phyloP scores from a whole-genome alignment of 2,888 invertebrate genomes.

The Steromphala cineraria region DNA sequence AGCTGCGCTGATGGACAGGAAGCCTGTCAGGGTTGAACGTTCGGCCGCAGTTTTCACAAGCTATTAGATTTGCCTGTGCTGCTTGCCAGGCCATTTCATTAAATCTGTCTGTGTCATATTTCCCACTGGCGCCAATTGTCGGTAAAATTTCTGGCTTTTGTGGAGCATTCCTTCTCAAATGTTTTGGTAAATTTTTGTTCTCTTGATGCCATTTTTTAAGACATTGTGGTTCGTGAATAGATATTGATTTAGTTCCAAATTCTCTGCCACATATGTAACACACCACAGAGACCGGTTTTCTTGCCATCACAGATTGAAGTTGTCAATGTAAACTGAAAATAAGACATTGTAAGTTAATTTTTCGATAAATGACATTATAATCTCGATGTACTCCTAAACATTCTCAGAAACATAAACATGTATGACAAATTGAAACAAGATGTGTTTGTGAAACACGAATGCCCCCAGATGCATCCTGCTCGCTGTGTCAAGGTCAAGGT shows the following conservation, averaged over 20 bases:
- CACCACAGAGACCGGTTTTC: conserved; percentile 70
- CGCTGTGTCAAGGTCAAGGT: too few species aligned
- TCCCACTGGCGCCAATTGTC: conserved; percentile 45
- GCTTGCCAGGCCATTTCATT: conserved; percentile 80
- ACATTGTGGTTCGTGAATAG: conserved; percentile 83
- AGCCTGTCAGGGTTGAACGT: conserved; percentile 83
- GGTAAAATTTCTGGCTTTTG: conserved; percentile 78
- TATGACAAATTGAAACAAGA: too few species aligned
- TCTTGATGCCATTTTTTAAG: conserved; percentile 80
- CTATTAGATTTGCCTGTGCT: conserved; percentile 79
- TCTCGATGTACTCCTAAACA: too few species aligned
- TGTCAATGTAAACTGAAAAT: background rate
- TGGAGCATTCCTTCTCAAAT: conserved; percentile 79
- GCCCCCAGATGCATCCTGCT: too few species aligned
- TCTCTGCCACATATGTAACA: conserved; percentile 83
- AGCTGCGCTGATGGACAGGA: conserved; percentile 78
- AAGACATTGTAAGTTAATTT: too few species aligned
- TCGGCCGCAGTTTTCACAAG: conserved; percentile 82
- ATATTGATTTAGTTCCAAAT: conserved; percentile 81
- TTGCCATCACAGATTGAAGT: conserved; percentile 30
- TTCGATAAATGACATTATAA: too few species aligned
- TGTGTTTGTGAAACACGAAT: too few species aligned
- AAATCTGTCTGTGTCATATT: conserved; percentile 53
- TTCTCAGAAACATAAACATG: too few species aligned
- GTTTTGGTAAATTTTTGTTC: conserved; percentile 79